phyloP scores from a whole-genome alignment of 2,113 vertebrate genomes.

The Calyptomena viridis region DNA sequence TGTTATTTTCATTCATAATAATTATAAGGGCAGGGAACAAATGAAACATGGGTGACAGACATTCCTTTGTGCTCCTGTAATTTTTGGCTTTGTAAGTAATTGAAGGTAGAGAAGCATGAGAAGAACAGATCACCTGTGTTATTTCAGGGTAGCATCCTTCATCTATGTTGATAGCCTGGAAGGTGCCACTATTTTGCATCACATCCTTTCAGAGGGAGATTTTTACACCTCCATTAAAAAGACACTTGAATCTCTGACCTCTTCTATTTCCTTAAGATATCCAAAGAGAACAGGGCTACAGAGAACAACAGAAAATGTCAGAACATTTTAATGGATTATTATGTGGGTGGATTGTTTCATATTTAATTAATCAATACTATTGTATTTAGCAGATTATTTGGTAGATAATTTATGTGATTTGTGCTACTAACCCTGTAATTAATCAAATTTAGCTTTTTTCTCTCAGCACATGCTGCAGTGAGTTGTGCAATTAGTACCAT shows the following conservation, averaged over 20 bases:
- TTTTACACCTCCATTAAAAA: neutral
- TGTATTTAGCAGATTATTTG: neutral
- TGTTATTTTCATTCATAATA: neutral
- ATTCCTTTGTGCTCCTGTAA: neutral
- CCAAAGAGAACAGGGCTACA: too few species aligned
- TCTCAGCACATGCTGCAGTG: neutral
- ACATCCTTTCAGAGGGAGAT: neutral
- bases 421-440: neutral
- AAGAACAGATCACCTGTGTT: neutral
- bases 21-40: neutral
- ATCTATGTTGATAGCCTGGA: rapidly evolving
- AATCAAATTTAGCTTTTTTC: neutral
- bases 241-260: neutral
- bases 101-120: neutral
- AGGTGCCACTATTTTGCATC: neutral
- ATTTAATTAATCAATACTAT: neutral
- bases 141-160: neutral
- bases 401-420: neutral
- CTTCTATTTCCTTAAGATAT: neutral
- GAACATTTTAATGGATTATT: neutral
- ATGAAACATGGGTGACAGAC: neutral
- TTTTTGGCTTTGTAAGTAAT: neutral
- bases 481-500: neutral
- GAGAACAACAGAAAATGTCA: neutral
- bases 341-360: rapidly evolving